Conservation (phyloP, 2,888 invertebrate genomes). For the Xestoiulus laeticollis region DNA sequence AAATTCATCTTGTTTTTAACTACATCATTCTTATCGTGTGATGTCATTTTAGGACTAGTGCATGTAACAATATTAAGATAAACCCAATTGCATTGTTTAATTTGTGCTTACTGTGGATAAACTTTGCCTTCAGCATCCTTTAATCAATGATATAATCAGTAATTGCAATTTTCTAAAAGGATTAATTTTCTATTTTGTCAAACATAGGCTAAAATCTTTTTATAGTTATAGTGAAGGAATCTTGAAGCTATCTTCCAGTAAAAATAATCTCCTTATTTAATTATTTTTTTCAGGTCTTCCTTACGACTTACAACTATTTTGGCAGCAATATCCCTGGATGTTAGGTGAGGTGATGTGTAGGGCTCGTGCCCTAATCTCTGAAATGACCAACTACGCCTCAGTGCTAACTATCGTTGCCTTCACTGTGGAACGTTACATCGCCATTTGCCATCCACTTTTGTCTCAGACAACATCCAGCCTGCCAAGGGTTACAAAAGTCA, state of each 20-base stretch:
- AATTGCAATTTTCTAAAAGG: background rate
- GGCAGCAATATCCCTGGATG: conserved; percentile 89
- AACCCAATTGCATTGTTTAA: too few species aligned
- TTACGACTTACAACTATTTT: conserved; percentile 82
- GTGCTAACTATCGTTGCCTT: conserved; percentile 92
- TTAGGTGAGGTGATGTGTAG: conserved; percentile 84
- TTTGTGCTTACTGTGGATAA: too few species aligned
- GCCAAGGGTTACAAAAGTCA: conserved; percentile 81
- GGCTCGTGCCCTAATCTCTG: conserved; percentile 81
- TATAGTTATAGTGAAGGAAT: background rate
- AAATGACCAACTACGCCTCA: conserved; percentile 76
- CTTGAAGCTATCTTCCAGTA: background rate
- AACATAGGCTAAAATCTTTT: background rate
- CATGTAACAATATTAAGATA: too few species aligned
- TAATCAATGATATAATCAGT: background rate
- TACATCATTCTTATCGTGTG: too few species aligned
- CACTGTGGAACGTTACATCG: conserved; percentile 88
- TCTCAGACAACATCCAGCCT: conserved; percentile 84
- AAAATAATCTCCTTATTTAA: background rate
- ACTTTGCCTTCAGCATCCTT: too few species aligned
- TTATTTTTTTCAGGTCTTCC: conserved; percentile 77
- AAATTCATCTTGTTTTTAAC: too few species aligned
- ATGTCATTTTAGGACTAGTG: too few species aligned
- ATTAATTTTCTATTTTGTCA: background rate
- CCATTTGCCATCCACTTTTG: conserved; percentile 88